Base-by-base conservation (phyloP, 1,140 invertebrate genomes). In the Spodoptera frugiperda region DNA sequence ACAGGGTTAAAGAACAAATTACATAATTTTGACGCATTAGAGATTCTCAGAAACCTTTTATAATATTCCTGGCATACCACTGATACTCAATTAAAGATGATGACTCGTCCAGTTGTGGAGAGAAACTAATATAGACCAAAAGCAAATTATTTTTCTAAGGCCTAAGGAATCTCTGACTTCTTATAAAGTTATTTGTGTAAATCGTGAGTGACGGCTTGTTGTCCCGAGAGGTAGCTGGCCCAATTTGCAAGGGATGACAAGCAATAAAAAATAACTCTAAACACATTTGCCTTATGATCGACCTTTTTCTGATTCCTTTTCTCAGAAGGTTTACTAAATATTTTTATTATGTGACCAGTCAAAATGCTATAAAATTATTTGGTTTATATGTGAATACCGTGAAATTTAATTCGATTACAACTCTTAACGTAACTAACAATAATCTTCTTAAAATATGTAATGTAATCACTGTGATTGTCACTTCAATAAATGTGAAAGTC, bases 221-320 rank as follows among this genome's bases (percentile, higher is more conserved):
- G 14, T 39, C 57, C 57, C 30, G 1, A 39, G 57, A 39, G 14
- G 55, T 33, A 59, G 57, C 14, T 39, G 25, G n/a, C 57, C 57
- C 57, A 59, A 59, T 59, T 59, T 59, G 57, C n/a, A 39, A 59
- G 30, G 57, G 25, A 59, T 59, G 30, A 59, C 57, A 59, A 39
- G 57, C 57, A 39, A 59, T n/a, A 59, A 39, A 59, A 39, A 59
- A 33, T 33, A 39, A 12, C n/a, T 17, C 55, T 59, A 59, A 57
- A 19, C 21, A 59, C 57, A 59, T 59, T 53, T 59, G 15, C 57
- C 30, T 33, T n/a, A 15, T 59, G 1, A 10, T 39, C 25, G 14
- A 39, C 14, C 25, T 8, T 59, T 6, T 61, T 14, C 33, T n/a
- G n/a, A n/a, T n/a, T n/a, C n/a, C n/a, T 14, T 39, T 61, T 39